Conservation (phyloP, 2,113 vertebrate species). For the Charina bottae region DNA sequence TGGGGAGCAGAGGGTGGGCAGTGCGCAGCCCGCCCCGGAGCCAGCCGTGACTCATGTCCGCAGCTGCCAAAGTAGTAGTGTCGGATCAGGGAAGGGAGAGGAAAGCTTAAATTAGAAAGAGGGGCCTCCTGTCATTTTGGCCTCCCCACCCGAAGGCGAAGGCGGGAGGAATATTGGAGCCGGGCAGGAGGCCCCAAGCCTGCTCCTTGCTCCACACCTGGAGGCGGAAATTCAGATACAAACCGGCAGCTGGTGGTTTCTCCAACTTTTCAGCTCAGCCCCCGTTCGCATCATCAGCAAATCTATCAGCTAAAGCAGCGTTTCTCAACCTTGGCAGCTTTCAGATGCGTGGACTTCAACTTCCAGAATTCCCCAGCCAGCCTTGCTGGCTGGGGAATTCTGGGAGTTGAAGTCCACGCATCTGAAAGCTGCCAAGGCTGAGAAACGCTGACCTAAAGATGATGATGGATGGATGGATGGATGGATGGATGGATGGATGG, state of each 20-base stretch:
- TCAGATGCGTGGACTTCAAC: no score
- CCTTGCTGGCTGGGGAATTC: no score
- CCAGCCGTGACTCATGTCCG: constrained; percentile 46
- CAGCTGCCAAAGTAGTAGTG: constrained; percentile 74
- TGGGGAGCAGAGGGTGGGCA: no score
- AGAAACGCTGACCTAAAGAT: no score
- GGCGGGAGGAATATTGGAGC: background rate
- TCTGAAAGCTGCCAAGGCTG: no score
- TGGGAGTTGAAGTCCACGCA: no score
- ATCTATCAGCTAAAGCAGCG: background rate
- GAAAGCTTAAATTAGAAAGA: constrained; percentile 54
- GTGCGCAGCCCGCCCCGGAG: no score
- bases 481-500: no score
- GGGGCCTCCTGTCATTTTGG: background rate
- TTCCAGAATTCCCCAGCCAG: background rate
- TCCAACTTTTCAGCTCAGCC: background rate
- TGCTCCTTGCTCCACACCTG: background rate
- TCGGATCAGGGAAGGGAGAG: constrained; percentile 58
- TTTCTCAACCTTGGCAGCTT: no score
- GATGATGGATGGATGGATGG: background rate
- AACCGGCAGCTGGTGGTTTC: no score
- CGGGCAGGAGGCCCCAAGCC: background rate
- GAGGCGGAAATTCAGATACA: background rate
- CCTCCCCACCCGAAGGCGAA: constrained; percentile 1
- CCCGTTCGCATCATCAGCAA: background rate